phyloP scores from a whole-genome alignment of 2,888 invertebrate species.

The Drosophila borealis region DNA sequence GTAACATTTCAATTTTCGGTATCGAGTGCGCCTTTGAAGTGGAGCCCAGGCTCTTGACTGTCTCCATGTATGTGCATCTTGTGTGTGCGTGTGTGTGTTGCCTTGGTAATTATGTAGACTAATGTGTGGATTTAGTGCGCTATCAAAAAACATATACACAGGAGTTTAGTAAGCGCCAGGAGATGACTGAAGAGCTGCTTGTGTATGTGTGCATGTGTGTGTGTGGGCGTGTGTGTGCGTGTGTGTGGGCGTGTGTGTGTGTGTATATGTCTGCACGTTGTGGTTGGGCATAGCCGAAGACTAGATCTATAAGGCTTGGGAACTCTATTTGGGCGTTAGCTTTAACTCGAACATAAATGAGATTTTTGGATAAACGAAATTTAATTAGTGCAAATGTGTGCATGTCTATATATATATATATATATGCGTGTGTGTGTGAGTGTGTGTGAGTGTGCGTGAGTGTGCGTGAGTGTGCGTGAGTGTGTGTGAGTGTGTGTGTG shows the following conservation, averaged over 20 bases:
- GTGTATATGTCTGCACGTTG: constrained; percentile 22
- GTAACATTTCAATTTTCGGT: constrained; percentile 52
- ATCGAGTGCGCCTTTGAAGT: constrained; percentile 41
- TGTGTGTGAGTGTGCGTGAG: constrained; percentile 13
- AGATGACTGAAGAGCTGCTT: neutral
- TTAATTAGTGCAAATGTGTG: constrained; percentile 68
- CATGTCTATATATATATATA: constrained; percentile 7
- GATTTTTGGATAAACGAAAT: constrained; percentile 70
- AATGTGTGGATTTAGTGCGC: constrained; percentile 44
- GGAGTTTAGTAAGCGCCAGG: constrained; percentile 23
- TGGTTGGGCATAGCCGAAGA: neutral
- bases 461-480: neutral
- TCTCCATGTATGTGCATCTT: neutral
- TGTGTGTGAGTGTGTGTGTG: constrained; percentile 9
- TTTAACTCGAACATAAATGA: constrained; percentile 36
- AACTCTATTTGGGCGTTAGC: constrained; percentile 22
- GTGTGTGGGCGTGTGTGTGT: neutral
- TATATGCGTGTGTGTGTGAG: constrained; percentile 2
- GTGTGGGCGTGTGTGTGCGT: neutral
- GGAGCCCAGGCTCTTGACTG: neutral
- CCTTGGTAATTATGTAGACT: constrained; percentile 28
- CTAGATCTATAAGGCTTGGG: constrained; percentile 15
- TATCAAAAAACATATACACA: constrained; percentile 38
- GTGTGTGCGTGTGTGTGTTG: constrained; percentile 3
- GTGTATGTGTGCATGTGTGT: neutral